These are phyloP conservation scores for Lasioglossum leucozonium DNA, from an alignment of 2,888 invertebrate genomes.

Conservation along the genomic window DNA sequence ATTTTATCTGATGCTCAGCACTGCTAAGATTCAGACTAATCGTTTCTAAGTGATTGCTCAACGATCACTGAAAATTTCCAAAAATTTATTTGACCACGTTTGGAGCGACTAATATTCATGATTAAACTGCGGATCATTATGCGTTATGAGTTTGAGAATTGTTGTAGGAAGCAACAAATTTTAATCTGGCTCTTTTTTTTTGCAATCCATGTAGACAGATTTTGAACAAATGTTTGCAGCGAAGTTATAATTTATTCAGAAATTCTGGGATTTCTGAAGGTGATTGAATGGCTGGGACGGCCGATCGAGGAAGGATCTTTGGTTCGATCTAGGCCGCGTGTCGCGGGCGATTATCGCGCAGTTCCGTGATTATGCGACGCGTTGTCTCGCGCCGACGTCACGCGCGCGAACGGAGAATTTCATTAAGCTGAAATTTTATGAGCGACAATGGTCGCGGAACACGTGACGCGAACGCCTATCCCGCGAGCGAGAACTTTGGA, in stretches of 20 bases:
- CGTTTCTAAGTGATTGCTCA: too few species aligned
- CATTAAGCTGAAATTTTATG: conserved; percentile 37
- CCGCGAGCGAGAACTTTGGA: conserved; percentile 23
- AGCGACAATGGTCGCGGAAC: conserved; percentile 16
- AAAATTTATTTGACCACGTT: too few species aligned
- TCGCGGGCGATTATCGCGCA: background rate
- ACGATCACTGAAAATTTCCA: too few species aligned
- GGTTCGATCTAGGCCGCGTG: background rate
- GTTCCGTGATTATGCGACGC: conserved; percentile 1
- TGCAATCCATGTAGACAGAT: background rate
- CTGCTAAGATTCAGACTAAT: too few species aligned
- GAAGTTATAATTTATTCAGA: background rate
- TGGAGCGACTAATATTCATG: too few species aligned
- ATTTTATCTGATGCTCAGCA: background rate
- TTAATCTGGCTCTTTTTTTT: too few species aligned
- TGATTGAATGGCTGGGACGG: background rate
- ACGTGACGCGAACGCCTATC: background rate
- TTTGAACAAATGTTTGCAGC: background rate
- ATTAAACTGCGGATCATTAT: too few species aligned
- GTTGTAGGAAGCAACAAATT: too few species aligned
- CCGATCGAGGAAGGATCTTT: background rate
- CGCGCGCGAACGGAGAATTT: conserved; percentile 3
- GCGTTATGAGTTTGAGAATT: too few species aligned
- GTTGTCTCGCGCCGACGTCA: background rate
- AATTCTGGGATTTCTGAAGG: background rate